Evolutionary conservation across 1,140 invertebrate species (phyloP), one percentile per base, ranked within the genome.

Genomic region (Orchesella cincta): DNA sequence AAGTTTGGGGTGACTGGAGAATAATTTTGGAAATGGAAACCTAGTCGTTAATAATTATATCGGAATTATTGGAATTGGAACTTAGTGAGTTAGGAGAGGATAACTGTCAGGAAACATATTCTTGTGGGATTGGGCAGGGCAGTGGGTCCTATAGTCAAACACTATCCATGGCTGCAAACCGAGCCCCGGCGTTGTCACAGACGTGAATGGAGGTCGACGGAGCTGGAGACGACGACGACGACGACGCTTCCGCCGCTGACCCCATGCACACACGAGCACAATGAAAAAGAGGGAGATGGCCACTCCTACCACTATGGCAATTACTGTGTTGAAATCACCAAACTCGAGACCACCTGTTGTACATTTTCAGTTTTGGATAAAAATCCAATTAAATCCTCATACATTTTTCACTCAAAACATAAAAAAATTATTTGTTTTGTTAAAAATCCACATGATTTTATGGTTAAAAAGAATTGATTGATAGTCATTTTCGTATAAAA

Each of bases 81-180:
- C 62, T 67, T 2, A 67, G 29, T 67, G 62, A 67, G 62, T 67
- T 67, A 67, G 62, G 1, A 67, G 62, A 29, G 26, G 62, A 67
- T 67, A 67, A 67, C 31, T 67, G 62, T 67, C 62, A 67, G 31
- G 62, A 67, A 33, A 67, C 62, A 33, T 67, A 67, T 67, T 67
- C 62, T 67, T 67, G 62, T 33, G 62, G 62, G 8, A 67, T 12
- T 26, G 28, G 26, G 23, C 51, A 33, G 29, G 33, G 73, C 16
- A 57, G 23, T 29, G 52, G 33, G 33, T 33, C 39, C 39, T 74
- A 54, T 52, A 74, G 73, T 57, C 73, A 81, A 62, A 81, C 80
- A 78, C 78, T 81, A 62, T 81, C 80, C 80, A 81, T 81, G 12
- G 80, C 78, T 23, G 80, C 80, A 51, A 79, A 81, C 29, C 46